Evolutionary conservation across 2,888 invertebrate genomes (phyloP), one percentile per base, ranked within the genome.

Genomic region (Drosophila emarginata): DNA sequence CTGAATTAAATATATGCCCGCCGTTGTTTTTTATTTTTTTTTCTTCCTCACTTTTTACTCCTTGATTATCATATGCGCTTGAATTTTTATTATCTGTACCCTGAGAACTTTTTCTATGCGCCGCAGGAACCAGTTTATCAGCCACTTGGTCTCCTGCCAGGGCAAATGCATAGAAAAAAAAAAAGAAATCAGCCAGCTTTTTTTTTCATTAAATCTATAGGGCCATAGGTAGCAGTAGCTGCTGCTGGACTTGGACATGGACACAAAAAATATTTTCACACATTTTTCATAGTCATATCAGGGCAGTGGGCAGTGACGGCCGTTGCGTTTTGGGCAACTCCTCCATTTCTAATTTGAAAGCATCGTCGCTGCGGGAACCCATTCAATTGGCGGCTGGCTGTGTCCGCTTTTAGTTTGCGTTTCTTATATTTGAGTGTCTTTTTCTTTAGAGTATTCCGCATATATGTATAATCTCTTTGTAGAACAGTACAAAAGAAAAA

Each of bases 21-120:
- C 67, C 60, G 70, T 69, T 76, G 70, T 65, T 71, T 67, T 70
- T 73, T 75, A 37, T 56, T 32, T 61, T 57, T 64, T 80, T 79
- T 73, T 79, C 39, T 14, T 40, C 15, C 40, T 45, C 28, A 28
- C 60, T 69, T 26, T 67, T 74, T 74, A 66, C 72, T 50, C 78
- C 78, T 86, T 89, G 89, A 89, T 89, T 87, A 89, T 89, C 88
- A 89, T 84, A 81, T 77, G 84, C 83, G 88, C 86, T 83, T 79
- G 87, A 85, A 88, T 84, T 90, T 89, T 87, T 89, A 90, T 91
- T 90, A 90, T 91, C 89, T 89, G 77, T 89, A 90, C 90, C 91
- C 91, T 91, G 91, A 91, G 91, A 91, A 91, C 89, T 90, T 91
- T 91, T 91, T 91, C 83, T 77, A 78, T 84, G 81, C 86, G 79